These are phyloP conservation scores for Rhynchopsitta pachyrhyncha DNA, from an alignment of 2,113 vertebrate species.

Conservation along the genomic window DNA sequence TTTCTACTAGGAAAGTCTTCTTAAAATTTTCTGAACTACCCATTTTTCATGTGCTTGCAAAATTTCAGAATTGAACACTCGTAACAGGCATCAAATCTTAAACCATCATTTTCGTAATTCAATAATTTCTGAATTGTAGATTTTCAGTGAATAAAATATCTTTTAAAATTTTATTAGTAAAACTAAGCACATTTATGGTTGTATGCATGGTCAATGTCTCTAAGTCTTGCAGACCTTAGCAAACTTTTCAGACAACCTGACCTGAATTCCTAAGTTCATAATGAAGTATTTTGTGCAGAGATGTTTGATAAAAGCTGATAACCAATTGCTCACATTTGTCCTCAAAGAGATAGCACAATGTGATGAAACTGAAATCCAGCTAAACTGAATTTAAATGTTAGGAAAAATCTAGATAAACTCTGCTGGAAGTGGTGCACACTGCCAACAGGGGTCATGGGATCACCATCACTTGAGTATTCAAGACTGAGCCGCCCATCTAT, in stretches of 20 bases:
- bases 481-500: constrained; percentile 46
- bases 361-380: background rate
- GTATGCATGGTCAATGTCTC: background rate
- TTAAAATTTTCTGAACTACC: background rate
- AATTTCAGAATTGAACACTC: background rate
- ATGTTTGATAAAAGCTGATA: background rate
- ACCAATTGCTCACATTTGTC: background rate
- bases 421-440: background rate
- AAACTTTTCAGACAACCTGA: background rate
- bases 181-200: background rate
- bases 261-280: background rate
- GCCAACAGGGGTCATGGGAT: constrained; percentile 44
- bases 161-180: background rate
- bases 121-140: background rate
- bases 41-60: background rate
- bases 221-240: background rate
- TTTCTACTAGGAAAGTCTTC: background rate
- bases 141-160: background rate
- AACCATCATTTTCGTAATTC: background rate
- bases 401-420: constrained; percentile 3
- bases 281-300: background rate
- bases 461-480: background rate
- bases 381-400: constrained; percentile 1
- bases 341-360: background rate
- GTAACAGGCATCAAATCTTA: background rate